Evolutionary conservation across 2,797 vertebrate genomes (phyloP).

Genomic region (Schizothorax lantsangensis): DNA sequence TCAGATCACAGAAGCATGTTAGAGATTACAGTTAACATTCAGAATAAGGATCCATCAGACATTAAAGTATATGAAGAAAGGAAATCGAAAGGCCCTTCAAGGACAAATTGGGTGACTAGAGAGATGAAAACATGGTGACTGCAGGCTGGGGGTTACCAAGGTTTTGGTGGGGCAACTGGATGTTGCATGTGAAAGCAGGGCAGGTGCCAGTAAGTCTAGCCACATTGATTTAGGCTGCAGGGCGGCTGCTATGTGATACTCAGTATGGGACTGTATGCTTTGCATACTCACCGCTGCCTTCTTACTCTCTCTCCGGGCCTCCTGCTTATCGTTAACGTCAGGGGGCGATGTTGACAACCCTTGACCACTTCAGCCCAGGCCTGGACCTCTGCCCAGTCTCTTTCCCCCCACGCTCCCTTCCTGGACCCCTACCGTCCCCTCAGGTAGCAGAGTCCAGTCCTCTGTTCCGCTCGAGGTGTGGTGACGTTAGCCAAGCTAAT

Average conservation of each 20-base stretch:
- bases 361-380: conserved; percentile 46
- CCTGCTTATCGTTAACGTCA: conserved; percentile 86
- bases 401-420: conserved; percentile 74
- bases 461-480: conserved; percentile 24
- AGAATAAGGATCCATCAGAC: neutral
- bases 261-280: conserved; percentile 88
- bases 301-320: conserved; percentile 79
- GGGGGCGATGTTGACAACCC: conserved; percentile 50
- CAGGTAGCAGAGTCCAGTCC: conserved; percentile 43
- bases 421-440: conserved; percentile 79
- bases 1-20: neutral
- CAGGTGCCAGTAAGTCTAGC: conserved; percentile 99
- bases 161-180: conserved; percentile 38
- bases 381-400: conserved; percentile 46
- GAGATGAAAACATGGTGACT: conserved; percentile 28
- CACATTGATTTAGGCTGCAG: conserved; percentile 90
- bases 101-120: conserved; percentile 31
- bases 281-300: conserved; percentile 85
- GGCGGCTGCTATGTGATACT: conserved; percentile 97
- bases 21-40: neutral
- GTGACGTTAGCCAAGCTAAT: conserved; percentile 50
- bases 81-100: neutral
- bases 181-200: conserved; percentile 90
- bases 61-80: neutral
- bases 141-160: conserved; percentile 33